A percentile compares a stretch with the other conserved stretches of the same genome.
These are phyloP conservation scores for Caradrina clavipalpis DNA, from an alignment of 2,888 invertebrate species.

Conservation along the genomic window DNA sequence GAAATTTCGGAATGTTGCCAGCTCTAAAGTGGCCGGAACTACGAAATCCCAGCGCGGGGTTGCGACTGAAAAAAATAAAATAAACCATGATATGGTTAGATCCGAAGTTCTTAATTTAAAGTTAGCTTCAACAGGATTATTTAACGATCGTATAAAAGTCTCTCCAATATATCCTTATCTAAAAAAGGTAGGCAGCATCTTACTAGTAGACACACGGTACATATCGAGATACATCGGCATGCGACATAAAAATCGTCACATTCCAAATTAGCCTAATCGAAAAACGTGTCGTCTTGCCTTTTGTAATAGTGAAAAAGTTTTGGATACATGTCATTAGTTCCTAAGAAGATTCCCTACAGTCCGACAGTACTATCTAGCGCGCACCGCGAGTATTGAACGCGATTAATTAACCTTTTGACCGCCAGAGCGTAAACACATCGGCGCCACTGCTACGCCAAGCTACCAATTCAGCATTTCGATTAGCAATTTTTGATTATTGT, in stretches of 20 bases:
- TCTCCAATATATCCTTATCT: slow-evolving; percentile 90
- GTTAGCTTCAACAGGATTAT: slow-evolving; percentile 89
- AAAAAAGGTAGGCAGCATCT: slow-evolving; percentile 88
- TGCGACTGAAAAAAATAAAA: slow-evolving; percentile 69
- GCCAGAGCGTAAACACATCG: too few species aligned
- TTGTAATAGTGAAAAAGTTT: slow-evolving; percentile 84
- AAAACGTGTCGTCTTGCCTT: slow-evolving; percentile 78
- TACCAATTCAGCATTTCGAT: too few species aligned
- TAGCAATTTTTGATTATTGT: too few species aligned
- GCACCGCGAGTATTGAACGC: slow-evolving; percentile 34
- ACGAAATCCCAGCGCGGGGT: slow-evolving; percentile 67
- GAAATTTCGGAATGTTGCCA: slow-evolving; percentile 78
- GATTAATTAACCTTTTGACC: too few species aligned
- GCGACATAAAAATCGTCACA: slow-evolving; percentile 81
- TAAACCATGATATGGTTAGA: slow-evolving; percentile 85
- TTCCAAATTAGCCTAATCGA: slow-evolving; percentile 76
- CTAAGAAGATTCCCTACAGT: slow-evolving; percentile 79
- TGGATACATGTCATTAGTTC: slow-evolving; percentile 81
- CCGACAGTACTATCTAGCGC: slow-evolving; percentile 53
- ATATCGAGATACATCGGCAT: slow-evolving; percentile 74
- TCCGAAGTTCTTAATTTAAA: slow-evolving; percentile 88
- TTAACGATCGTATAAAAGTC: slow-evolving; percentile 91
- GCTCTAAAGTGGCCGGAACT: slow-evolving; percentile 65
- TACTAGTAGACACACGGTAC: slow-evolving; percentile 83
- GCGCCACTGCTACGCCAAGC: too few species aligned